Conservation (phyloP, 2,113 vertebrate genomes). For the Cyprinodon variegatus region DNA sequence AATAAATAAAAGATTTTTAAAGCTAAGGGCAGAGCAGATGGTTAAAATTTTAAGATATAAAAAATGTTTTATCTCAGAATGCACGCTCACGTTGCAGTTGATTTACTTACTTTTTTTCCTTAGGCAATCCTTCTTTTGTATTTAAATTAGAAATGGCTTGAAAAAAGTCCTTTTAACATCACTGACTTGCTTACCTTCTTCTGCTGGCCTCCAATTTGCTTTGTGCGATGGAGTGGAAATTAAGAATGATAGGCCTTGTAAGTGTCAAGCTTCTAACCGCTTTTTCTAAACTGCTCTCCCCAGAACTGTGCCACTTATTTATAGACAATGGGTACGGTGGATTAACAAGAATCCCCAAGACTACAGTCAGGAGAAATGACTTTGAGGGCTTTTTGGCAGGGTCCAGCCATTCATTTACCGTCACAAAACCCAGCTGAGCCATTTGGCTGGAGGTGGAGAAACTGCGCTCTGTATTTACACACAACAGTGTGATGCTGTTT, state of each 20-base stretch:
- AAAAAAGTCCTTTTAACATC: conserved; percentile 24
- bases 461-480: conserved; percentile 56
- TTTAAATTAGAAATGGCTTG: conserved; percentile 24
- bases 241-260: conserved; percentile 66
- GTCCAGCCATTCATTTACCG: conserved; percentile 64
- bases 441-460: conserved; percentile 55
- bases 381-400: conserved; percentile 69
- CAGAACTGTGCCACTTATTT: conserved; percentile 69
- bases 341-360: conserved; percentile 73
- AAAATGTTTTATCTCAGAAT: background rate
- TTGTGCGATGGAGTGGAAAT: conserved; percentile 70
- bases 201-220: conserved; percentile 64
- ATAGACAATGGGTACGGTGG: conserved; percentile 70
- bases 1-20: conserved; percentile 24
- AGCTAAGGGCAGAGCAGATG: conserved; percentile 15
- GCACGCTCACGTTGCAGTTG: conserved; percentile 7
- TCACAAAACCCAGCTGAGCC: conserved; percentile 70
- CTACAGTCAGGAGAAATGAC: conserved; percentile 68
- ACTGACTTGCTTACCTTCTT: conserved; percentile 50
- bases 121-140: conserved; percentile 8
- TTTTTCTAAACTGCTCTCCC: conserved; percentile 56
- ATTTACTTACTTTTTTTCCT: conserved; percentile 9
- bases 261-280: conserved; percentile 59
- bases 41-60: conserved; percentile 12
- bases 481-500: conserved; percentile 48